These are phyloP conservation scores for Allobates femoralis DNA, from an alignment of 2,797 vertebrate species.

Conservation along the genomic window DNA sequence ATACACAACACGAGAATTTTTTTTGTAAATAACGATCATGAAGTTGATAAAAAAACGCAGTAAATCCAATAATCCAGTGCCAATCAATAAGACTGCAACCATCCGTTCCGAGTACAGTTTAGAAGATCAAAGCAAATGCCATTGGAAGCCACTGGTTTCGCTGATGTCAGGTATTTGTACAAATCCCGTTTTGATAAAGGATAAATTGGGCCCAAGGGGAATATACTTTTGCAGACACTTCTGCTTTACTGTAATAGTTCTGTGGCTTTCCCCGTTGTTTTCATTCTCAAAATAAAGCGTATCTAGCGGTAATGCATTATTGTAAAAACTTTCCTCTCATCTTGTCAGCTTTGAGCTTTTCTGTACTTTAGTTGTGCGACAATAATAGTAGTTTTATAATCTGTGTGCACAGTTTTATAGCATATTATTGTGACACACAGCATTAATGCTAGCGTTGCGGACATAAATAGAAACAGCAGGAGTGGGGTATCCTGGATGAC, in stretches of 20 bases:
- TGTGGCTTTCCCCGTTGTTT: background rate
- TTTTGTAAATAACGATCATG: background rate
- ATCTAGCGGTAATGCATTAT: slow-evolving; percentile 9
- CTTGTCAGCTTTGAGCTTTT: slow-evolving; percentile 33
- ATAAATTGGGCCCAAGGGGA: background rate
- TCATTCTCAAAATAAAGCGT: background rate
- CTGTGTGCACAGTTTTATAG: background rate
- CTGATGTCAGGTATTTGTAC: background rate
- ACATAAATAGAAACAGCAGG: slow-evolving; percentile 32
- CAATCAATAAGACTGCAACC: background rate
- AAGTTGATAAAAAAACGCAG: background rate
- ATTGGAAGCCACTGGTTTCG: background rate
- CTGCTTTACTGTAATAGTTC: background rate
- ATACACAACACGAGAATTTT: background rate
- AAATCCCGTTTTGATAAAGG: background rate
- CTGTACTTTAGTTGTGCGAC: slow-evolving; percentile 13
- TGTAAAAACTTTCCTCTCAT: slow-evolving; percentile 29
- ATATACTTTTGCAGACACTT: background rate
- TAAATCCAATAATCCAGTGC: background rate
- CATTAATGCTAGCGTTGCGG: background rate
- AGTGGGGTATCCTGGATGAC: slow-evolving; percentile 14
- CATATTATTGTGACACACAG: slow-evolving; percentile 31
- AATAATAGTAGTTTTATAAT: slow-evolving; percentile 23
- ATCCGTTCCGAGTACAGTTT: background rate
- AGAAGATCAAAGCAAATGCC: background rate